These are phyloP conservation scores for Luehdorfia chinensis DNA, from an alignment of 1,140 invertebrate species.

Conservation along the genomic window DNA sequence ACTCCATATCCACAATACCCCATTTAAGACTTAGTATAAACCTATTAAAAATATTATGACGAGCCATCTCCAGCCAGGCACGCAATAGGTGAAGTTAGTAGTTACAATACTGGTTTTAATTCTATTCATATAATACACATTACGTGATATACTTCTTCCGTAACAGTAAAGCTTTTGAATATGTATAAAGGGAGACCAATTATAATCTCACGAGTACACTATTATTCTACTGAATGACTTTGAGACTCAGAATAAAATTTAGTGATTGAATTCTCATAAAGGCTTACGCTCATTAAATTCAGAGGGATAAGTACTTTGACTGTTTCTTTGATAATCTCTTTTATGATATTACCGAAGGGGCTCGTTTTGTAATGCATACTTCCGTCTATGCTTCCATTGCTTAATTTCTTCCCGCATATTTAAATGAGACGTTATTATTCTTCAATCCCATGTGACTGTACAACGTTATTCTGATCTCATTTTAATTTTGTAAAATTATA, in stretches of 20 bases:
- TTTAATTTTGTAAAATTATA: no score
- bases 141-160: no score
- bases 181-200: constrained; percentile 47
- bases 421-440: constrained; percentile 1
- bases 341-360: constrained; percentile 3
- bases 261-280: constrained; percentile 21
- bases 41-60: no score
- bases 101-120: no score
- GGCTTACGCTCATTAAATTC: constrained; percentile 7
- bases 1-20: no score
- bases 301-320: neutral
- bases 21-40: no score
- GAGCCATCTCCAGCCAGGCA: no score
- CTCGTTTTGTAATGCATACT: constrained; percentile 9
- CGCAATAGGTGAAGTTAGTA: no score
- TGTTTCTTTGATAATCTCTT: constrained; percentile 11
- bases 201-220: constrained; percentile 39
- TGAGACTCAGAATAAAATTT: constrained; percentile 35
- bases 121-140: no score
- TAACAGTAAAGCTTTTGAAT: constrained; percentile 30
- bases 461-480: neutral
- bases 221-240: constrained; percentile 32
- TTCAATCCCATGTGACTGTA: neutral
- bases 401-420: constrained; percentile 12
- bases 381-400: constrained; percentile 10